Base-by-base conservation (phyloP, 2,888 invertebrate species). In the Hyalella azteca region DNA sequence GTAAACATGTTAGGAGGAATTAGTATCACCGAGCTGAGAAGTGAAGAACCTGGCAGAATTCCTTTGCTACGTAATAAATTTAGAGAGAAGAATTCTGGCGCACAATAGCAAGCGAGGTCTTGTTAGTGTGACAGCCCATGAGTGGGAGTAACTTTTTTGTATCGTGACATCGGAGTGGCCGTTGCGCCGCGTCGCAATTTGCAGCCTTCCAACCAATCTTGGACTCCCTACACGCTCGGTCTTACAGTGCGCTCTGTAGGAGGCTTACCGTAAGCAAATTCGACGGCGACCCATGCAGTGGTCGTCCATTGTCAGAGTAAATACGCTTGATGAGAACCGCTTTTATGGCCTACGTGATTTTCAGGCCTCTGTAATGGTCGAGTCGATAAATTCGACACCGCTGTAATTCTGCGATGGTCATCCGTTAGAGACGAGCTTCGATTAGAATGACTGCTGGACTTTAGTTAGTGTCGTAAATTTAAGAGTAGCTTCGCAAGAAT, bases 161-260 rank as follows among this genome's bases (percentile, higher is more conserved):
- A 66, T 66, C 66, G 66, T 66, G 66, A 66, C 66, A 66, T 29
- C 66, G n/a, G 36, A 66, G 66, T 66, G 66, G 29, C 66, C n/a
- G 36, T 66, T 36, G 66, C 66, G 32, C 39, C 36, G 66, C 22
- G 66, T 36, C 66, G 36, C 32, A 36, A 36, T 66, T 36, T 36
- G 66, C 66, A 36, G 66, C 15, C 19, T 45, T 29, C 66, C 7
- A 29, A 36, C 36, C 39, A 32, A 36, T 66, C 66, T 36, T 22
- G 39, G 39, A 19, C 66, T 66, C 66, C 39, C 3, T 22, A 19
- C 11, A 66, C 36, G 19, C 36, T 36, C 66, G 26, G 19, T 13
- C 66, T 36, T 29, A 36, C 36, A 66, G 29, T 29, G 11, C 39
- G 66, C 66, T 0, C 66, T n/a, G 19, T 9, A n/a, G 66, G 66